Evolutionary conservation across 2,113 vertebrate species (phyloP).

Genomic region (Sclerurus mexicanus): DNA sequence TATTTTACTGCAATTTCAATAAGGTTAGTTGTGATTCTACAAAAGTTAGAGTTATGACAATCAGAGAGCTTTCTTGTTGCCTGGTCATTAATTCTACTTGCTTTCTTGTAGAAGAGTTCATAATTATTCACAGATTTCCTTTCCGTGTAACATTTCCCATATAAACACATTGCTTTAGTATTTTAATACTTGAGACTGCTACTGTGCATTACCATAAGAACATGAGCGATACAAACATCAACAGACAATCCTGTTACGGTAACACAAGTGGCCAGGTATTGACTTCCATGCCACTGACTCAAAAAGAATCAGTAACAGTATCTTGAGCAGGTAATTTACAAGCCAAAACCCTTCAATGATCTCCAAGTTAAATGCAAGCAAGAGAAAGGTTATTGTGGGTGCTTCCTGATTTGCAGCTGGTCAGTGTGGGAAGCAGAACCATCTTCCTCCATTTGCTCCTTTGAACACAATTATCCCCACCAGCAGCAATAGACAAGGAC

Average conservation of each 20-base stretch:
- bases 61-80: neutral
- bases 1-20: neutral
- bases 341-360: neutral
- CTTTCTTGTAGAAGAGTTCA: neutral
- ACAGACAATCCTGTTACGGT: neutral
- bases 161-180: neutral
- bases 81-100: neutral
- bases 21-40: neutral
- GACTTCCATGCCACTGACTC: neutral
- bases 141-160: neutral
- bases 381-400: neutral
- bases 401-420: fast-evolving
- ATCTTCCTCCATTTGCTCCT: neutral
- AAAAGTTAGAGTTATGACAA: neutral
- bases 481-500: neutral
- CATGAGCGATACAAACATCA: fast-evolving
- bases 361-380: neutral
- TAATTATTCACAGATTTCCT: neutral
- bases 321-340: neutral
- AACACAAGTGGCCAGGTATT: neutral
- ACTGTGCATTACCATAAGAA: fast-evolving
- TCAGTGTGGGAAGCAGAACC: neutral
- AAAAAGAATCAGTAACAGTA: neutral
- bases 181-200: neutral
- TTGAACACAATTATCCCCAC: neutral